Base-by-base conservation (phyloP, 2,797 vertebrate species). In the Neomorphus geoffroyi region DNA sequence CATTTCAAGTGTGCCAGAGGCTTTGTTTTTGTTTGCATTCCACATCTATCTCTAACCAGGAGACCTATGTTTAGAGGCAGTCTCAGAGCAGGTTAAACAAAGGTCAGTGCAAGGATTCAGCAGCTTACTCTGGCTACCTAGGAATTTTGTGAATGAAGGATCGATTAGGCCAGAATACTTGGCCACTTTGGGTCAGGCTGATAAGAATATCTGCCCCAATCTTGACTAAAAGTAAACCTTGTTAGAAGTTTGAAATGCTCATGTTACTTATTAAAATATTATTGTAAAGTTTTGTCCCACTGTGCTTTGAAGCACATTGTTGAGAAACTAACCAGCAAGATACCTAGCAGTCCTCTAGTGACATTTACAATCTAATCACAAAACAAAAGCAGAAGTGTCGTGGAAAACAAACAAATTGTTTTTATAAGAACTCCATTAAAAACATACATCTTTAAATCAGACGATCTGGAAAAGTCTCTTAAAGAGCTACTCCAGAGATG, bases 1-100 rank as follows among this genome's bases (percentile, higher is more conserved):
- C 60, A 71, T 94, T 96, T 93, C 94, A 92, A 82, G 45, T 69
- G 56, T 90, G 92, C 94, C 86, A 87, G 86, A 90, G 91, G 95
- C 91, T 96, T 93, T 96, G 83, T 86, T 97, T 96, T 77, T 94
- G 92, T 97, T 97, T 97, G 53, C 95, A 96, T 96, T 96, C 91
- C 91, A 71, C 64, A 43, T 80, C 61, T 93, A 93, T 96, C 91
- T 95, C 60, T 92, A 82, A 88, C 45, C 53, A 84, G 64, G 53
- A 91, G 78, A 91, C 46, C 67, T 53, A 53, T 83, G 80, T 96
- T 95, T 94, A 88, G 48, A 95, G 90, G 92, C 80, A 71, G 27
- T 41, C 57, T 85, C 83, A 65, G 45, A 93, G 56, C 45, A 90
- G 96, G 95, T 97, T 96, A 94, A 95, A 93, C 74, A 95, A 96